Percentiles rank a stretch among this genome's conserved stretches.
phyloP scores from a whole-genome alignment of 2,888 invertebrate species.

The Nasonovia ribisnigri region DNA sequence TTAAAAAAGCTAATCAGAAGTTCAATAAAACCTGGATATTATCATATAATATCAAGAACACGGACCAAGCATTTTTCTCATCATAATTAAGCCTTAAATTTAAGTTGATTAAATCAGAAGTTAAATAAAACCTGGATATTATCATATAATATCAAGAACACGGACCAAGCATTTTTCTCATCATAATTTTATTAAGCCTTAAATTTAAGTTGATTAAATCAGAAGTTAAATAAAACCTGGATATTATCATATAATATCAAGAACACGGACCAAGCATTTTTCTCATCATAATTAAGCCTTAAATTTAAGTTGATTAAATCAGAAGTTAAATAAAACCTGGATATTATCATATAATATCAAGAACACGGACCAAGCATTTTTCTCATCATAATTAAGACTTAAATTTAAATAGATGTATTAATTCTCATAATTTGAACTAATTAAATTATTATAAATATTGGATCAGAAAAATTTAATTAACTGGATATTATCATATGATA shows the following conservation, averaged over 20 bases:
- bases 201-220: background rate
- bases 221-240: conserved; percentile 24
- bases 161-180: conserved; percentile 67
- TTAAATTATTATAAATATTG: background rate
- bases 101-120: conserved; percentile 30
- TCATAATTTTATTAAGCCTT: conserved; percentile 66
- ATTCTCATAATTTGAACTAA: too few relatives aligned
- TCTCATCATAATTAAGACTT: conserved; percentile 66
- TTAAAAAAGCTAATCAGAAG: conserved; percentile 20
- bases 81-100: conserved; percentile 63
- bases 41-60: conserved; percentile 67
- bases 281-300: conserved; percentile 66
- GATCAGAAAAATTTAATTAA: conserved; percentile 17
- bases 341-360: conserved; percentile 65
- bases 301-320: background rate
- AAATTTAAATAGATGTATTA: background rate
- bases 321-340: conserved; percentile 24
- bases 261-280: conserved; percentile 68
- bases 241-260: conserved; percentile 65
- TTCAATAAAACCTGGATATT: conserved; percentile 26
- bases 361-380: conserved; percentile 68
- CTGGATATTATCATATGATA: conserved; percentile 68
- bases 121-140: conserved; percentile 64
- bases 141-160: conserved; percentile 69
- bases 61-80: conserved; percentile 67